Evolutionary conservation across 2,888 invertebrate species (phyloP), one percentile per base, ranked within the genome.

Genomic region (Drosophila nr. fundita): DNA sequence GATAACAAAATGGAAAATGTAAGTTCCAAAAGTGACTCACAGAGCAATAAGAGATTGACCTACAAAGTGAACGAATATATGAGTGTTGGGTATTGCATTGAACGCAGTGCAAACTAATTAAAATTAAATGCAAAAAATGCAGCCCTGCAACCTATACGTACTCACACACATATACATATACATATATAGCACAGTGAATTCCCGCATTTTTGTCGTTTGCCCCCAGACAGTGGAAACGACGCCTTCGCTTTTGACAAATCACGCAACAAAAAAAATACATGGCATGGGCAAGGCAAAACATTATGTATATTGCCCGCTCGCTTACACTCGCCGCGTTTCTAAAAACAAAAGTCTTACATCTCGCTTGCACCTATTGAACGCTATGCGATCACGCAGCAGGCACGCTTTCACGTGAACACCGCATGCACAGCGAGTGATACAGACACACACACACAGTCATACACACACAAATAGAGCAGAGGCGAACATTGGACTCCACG

Each of bases 361-460:
- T 89, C 90, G 75, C 78, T 93, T 86, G 32, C 84, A 82, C 92
- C 59, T 68, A 72, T 68, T 65, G 61, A 76, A 55, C 84, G 87
- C 81, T 82, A 86, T 84, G 78, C 83, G 92, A 93, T 93, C 93
- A 93, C 92, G 93, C 93, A 93, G 89, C 85, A 84, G 89, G 89
- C 93, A 93, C 93, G 94, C 94, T 95, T 95, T 95, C 97, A 97
- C 97, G 97, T 97, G 97, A 96, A 96, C 95, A 95, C 92, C 95
- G 91, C 91, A 91, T 91, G 91, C 82, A 89, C 77, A 88, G 78
- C 79, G 83, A 87, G 82, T 90, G 91, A 82, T 87, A 77, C 75
- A 75, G 36, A 74, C 68, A 76, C 68, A 79, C 58, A 61, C 27
- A 64, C 40, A 67, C 24, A 50, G 40, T 45, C 15, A 48, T 24